Evolutionary conservation across 2,113 vertebrate genomes (phyloP), one percentile per base, ranked within the genome.

Genomic region (Daboia siamensis): DNA sequence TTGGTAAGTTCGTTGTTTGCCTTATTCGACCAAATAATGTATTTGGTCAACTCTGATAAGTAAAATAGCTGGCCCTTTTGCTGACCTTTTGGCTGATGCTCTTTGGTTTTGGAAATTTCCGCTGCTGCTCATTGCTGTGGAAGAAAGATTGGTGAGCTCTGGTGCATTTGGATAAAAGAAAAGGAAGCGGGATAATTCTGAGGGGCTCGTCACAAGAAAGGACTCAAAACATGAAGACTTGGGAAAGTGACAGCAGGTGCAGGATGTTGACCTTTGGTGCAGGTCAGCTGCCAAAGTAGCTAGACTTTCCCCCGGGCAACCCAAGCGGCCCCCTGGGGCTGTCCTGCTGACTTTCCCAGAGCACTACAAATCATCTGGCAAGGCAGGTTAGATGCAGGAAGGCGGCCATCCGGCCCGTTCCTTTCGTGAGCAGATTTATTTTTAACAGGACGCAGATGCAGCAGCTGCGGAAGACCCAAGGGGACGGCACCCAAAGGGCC

Each of bases 1-100:
- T 99, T 93, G 99, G 99, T 99, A 96, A 99, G 99, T 97, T 92
- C 93, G 9, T 93, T 96, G 93, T 94, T 11, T 95, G 93, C 94
- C 21, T 96, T 96, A 94, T 97, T 96, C 96, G 94, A 97, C 94
- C 95, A 95, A 95, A 91, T 95, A 96, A 95, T 93, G 93, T 91
- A 29, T 91, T 92, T 80, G 85, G 92, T 93, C 90, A 33, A 17
- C 64, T 57, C 4, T 91, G 64, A 92, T 90, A 88, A 92, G 90
- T 93, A 59, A 95, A 95, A 95, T 85, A 95, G 96, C 95, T n/a
- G 24, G 88, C 86, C 20, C 12, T 0, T 88, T n/a, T 61, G 91
- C 94, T 94, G 48, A 80, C 80, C 95, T 95, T 93, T 29, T 0
- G 26, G 90, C 94, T 93, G 94, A 87, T 96, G 93, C 93, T 94